Percentiles rank a stretch among this genome's conserved stretches.
These are phyloP conservation scores for Cataglyphis albicans DNA, from an alignment of 2,888 invertebrate genomes.

Conservation along the genomic window DNA sequence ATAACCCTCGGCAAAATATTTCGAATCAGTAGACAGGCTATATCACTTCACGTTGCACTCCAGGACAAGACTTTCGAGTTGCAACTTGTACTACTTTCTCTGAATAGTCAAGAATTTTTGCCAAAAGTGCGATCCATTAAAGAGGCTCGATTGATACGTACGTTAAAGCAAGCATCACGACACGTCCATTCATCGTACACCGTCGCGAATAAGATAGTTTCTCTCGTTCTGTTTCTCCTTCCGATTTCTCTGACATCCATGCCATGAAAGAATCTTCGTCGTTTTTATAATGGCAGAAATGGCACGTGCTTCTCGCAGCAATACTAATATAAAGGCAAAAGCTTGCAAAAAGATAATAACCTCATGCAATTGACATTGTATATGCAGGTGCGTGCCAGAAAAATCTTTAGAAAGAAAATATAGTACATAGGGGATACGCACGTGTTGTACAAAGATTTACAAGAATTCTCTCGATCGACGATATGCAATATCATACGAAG, in stretches of 20 bases:
- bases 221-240: background rate
- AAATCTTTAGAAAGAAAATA: background rate
- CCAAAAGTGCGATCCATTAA: conserved; percentile 18
- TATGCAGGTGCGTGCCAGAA: background rate
- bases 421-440: background rate
- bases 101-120: background rate
- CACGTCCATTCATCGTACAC: conserved; percentile 5
- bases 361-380: background rate
- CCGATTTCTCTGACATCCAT: conserved; percentile 30
- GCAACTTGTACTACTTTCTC: conserved; percentile 39
- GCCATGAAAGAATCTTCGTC: background rate
- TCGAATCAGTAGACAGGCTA: background rate
- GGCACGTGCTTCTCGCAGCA: conserved; percentile 7
- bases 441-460: background rate
- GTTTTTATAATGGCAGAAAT: conserved; percentile 14
- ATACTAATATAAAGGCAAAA: background rate
- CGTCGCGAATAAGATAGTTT: background rate
- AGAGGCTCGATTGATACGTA: background rate
- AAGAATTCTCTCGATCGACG: background rate
- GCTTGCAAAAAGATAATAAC: background rate
- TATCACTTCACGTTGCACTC: conserved; percentile 10
- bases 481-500: background rate
- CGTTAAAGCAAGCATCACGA: background rate
- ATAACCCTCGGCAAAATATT: conserved; percentile 3
- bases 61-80: conserved; percentile 22